A percentile compares a stretch with the other conserved stretches of the same genome.
Evolutionary conservation across 2,888 invertebrate species (phyloP).

Genomic region (Leptopilina drosophilae): DNA sequence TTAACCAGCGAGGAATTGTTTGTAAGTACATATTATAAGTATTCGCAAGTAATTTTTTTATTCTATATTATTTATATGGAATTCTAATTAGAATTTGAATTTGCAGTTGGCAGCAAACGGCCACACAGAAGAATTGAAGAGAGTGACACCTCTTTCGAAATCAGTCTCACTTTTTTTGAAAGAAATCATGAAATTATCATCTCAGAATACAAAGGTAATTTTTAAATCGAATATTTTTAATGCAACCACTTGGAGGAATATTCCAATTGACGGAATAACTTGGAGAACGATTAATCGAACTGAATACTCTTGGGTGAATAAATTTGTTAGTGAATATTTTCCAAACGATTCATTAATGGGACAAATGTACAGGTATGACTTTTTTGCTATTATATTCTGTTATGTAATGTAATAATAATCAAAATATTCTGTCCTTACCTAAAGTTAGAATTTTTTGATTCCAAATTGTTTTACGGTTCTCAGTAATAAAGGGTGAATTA

Average conservation of each 20-base stretch:
- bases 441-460: too few species aligned
- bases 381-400: background rate
- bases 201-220: constrained; percentile 45
- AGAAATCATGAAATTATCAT: constrained; percentile 51
- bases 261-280: constrained; percentile 62
- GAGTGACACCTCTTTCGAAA: constrained; percentile 56
- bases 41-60: too few species aligned
- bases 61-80: too few species aligned
- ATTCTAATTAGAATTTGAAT: background rate
- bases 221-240: constrained; percentile 66
- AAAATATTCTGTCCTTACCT: too few species aligned
- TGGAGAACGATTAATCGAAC: constrained; percentile 55
- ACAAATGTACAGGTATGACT: constrained; percentile 3
- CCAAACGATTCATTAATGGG: constrained; percentile 17
- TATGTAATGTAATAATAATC: too few species aligned
- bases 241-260: constrained; percentile 62
- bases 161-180: constrained; percentile 62
- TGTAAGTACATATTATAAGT: constrained; percentile 54
- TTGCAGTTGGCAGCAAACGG: constrained; percentile 20
- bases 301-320: constrained; percentile 62
- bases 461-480: too few species aligned
- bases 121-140: constrained; percentile 43
- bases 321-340: constrained; percentile 43
- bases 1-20: constrained; percentile 66
- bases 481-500: too few species aligned